These are phyloP conservation scores for Platalea minor DNA, from an alignment of 2,797 vertebrate genomes.

Conservation along the genomic window DNA sequence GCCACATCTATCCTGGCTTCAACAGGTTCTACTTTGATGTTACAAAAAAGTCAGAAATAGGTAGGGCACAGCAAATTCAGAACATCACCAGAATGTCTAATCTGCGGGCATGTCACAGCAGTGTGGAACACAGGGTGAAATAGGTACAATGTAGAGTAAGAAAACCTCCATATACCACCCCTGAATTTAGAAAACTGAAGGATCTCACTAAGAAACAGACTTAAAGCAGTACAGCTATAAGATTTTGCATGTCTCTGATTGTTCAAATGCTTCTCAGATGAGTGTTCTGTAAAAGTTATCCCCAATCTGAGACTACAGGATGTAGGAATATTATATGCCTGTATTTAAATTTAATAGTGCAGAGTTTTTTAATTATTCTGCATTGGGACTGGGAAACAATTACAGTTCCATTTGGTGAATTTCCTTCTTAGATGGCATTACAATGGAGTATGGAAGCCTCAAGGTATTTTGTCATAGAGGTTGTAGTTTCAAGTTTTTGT, in stretches of 20 bases:
- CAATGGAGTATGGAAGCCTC: neutral
- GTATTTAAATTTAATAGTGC: slow-evolving; percentile 20
- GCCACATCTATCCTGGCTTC: neutral
- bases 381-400: neutral
- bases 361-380: neutral
- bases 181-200: neutral
- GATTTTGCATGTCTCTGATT: neutral
- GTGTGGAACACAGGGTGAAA: neutral
- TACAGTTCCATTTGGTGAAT: neutral
- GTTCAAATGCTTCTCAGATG: slow-evolving; percentile 4
- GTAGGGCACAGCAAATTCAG: neutral
- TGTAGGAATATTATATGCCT: neutral
- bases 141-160: neutral
- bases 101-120: neutral
- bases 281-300: neutral
- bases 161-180: neutral
- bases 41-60: neutral
- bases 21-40: neutral
- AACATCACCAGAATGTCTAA: neutral
- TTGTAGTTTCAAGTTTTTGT: neutral
- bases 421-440: slow-evolving; percentile 2
- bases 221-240: neutral
- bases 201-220: neutral
- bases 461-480: neutral
- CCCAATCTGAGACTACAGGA: neutral